Percentiles rank a stretch among this genome's conserved stretches.
Conservation (phyloP, 2,888 invertebrate species). For the Chloroclysta siterata region DNA sequence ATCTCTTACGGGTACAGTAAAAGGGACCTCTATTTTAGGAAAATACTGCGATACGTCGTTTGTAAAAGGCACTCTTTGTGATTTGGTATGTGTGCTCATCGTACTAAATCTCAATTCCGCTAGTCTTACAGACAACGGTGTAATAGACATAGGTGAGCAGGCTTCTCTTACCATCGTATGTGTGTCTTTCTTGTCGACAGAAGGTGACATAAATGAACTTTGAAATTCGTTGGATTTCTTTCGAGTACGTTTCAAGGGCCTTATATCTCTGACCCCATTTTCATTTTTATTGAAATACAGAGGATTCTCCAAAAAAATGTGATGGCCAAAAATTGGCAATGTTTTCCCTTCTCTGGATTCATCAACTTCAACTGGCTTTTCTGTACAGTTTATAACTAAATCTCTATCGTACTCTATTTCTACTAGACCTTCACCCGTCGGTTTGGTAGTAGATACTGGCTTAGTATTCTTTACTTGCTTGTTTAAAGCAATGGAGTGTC, state of each 20-base stretch:
- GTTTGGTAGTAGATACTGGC: slow-evolving; percentile 71
- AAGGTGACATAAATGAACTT: slow-evolving; percentile 77
- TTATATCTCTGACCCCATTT: slow-evolving; percentile 62
- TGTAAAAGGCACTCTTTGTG: slow-evolving; percentile 59
- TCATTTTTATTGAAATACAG: slow-evolving; percentile 79
- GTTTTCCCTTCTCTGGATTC: slow-evolving; percentile 70
- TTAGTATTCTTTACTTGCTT: slow-evolving; percentile 54
- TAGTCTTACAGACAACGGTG: slow-evolving; percentile 86
- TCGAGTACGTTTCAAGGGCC: slow-evolving; percentile 73
- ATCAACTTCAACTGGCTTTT: slow-evolving; percentile 63
- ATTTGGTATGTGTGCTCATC: slow-evolving; percentile 72
- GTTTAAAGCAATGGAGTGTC: slow-evolving; percentile 58
- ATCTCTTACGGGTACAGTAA: slow-evolving; percentile 69
- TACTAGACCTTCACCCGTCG: slow-evolving; percentile 79
- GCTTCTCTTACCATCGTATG: slow-evolving; percentile 75
- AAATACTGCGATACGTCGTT: slow-evolving; percentile 81
- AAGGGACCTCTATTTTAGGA: slow-evolving; percentile 78
- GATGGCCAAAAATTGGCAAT: slow-evolving; percentile 79
- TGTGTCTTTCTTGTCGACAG: slow-evolving; percentile 73
- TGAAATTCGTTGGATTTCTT: slow-evolving; percentile 79
- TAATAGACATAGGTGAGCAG: slow-evolving; percentile 81
- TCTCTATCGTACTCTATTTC: slow-evolving; percentile 84
- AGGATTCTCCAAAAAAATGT: slow-evolving; percentile 78
- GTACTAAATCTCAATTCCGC: slow-evolving; percentile 85
- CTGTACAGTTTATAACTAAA: slow-evolving; percentile 73